These are phyloP conservation scores for Calonectris borealis DNA, from an alignment of 2,113 vertebrate genomes.

Conservation along the genomic window DNA sequence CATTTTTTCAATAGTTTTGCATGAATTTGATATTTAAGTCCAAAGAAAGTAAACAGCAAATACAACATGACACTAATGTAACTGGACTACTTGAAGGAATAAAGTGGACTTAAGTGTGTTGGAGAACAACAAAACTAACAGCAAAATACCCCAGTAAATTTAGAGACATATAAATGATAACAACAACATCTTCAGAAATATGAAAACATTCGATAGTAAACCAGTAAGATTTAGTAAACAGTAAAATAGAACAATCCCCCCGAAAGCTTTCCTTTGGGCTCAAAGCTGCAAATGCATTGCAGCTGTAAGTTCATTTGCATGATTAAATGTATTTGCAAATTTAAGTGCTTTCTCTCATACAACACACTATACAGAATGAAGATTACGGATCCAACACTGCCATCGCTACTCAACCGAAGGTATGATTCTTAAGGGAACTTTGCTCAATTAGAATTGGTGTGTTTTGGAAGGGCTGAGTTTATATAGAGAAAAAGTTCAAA, in stretches of 20 bases:
- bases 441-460: not conserved
- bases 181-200: not conserved
- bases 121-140: not conserved
- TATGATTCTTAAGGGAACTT: not conserved
- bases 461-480: not conserved
- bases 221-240: not conserved
- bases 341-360: not conserved
- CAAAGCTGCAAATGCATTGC: not conserved
- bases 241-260: not conserved
- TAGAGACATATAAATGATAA: not conserved
- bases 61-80: not conserved
- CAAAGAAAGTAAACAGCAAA: not conserved
- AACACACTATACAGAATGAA: not conserved
- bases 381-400: not conserved
- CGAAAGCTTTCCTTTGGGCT: not conserved
- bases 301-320: not conserved
- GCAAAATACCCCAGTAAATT: not conserved
- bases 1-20: not conserved
- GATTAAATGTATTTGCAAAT: not conserved
- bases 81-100: not conserved
- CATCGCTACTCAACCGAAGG: not conserved
- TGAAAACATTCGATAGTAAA: not conserved
- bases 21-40: not conserved
- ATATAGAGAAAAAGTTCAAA: not conserved
- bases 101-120: not conserved